phyloP scores from a whole-genome alignment of 1,140 invertebrate genomes.

The Marisa cornuarietis region DNA sequence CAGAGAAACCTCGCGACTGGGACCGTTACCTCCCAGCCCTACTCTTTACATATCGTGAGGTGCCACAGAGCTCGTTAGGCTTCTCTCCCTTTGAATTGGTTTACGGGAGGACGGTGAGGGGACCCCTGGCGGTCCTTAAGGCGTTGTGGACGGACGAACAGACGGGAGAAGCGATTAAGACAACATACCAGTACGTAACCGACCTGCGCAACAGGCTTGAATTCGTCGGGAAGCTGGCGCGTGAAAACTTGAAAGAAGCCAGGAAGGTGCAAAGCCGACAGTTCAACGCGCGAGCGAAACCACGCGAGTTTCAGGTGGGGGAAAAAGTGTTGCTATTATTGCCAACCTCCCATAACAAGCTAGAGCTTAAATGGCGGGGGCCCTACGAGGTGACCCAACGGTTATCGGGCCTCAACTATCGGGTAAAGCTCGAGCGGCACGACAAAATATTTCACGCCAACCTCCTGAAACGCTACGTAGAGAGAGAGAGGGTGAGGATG shows the following conservation, averaged over 20 bases:
- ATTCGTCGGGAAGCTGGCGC: too few species aligned
- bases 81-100: conserved; percentile 52
- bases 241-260: not conserved
- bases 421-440: too few species aligned
- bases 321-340: conserved; percentile 26
- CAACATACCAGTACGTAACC: conserved; percentile 22
- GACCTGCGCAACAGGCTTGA: too few species aligned
- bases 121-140: conserved; percentile 38
- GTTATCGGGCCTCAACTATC: too few species aligned
- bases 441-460: too few species aligned
- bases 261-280: too few species aligned
- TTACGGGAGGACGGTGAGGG: conserved; percentile 44
- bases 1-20: too few species aligned
- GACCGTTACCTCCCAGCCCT: too few species aligned
- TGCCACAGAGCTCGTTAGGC: conserved; percentile 33
- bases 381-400: too few species aligned
- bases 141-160: conserved; percentile 43
- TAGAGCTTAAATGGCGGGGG: too few species aligned
- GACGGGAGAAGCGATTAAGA: conserved; percentile 28
- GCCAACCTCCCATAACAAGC: conserved; percentile 1
- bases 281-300: not conserved
- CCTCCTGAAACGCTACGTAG: too few species aligned
- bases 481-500: too few species aligned
- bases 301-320: conserved; percentile 19
- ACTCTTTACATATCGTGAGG: conserved; percentile 51